phyloP scores from a whole-genome alignment of 2,113 vertebrate genomes.

The Pseudorasbora parva region DNA sequence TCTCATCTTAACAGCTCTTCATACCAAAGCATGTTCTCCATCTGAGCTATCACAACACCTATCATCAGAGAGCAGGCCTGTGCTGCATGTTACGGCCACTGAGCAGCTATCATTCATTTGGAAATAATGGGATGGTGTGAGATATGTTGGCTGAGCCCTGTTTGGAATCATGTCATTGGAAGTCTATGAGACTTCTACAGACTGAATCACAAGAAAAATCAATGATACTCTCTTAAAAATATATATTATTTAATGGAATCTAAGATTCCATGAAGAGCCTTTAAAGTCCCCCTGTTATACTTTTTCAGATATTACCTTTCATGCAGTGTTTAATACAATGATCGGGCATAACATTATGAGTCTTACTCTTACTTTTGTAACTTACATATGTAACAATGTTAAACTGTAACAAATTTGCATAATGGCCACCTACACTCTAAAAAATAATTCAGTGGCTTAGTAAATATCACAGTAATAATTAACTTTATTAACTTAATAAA shows the following conservation, averaged over 20 bases:
- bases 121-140: conserved; percentile 39
- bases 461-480: too few species aligned
- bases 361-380: too few species aligned
- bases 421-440: too few species aligned
- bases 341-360: too few species aligned
- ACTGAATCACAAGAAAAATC: conserved; percentile 15
- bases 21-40: not conserved
- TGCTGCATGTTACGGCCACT: not conserved
- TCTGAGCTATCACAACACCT: not conserved
- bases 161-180: not conserved
- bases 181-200: not conserved
- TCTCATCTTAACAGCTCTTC: conserved; percentile 1
- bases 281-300: not conserved
- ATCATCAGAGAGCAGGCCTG: conserved; percentile 4
- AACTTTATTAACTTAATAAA: too few species aligned
- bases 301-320: too few species aligned
- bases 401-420: too few species aligned
- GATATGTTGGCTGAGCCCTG: conserved; percentile 7
- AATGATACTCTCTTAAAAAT: not conserved
- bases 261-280: not conserved
- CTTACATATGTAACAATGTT: too few species aligned
- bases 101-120: conserved; percentile 24
- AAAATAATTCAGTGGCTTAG: too few species aligned
- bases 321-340: too few species aligned
- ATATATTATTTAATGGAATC: not conserved